These are phyloP conservation scores for Arvicanthis niloticus DNA, from an alignment of 2,113 vertebrate genomes.

Conservation along the genomic window DNA sequence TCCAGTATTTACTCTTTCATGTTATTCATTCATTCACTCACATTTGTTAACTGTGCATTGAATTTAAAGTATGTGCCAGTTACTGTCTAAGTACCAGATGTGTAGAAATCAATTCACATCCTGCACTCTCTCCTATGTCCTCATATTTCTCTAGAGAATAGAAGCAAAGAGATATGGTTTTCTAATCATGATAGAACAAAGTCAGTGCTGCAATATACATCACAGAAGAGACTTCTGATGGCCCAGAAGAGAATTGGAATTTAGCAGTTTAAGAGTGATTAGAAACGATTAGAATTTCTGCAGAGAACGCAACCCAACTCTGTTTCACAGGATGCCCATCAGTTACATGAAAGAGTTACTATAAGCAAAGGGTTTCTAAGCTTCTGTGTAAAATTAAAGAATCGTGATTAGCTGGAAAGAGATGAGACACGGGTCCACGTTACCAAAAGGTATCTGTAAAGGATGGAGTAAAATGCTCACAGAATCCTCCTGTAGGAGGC, in stretches of 20 bases:
- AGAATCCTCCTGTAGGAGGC: not conserved
- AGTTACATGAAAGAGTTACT: not conserved
- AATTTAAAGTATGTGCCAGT: not conserved
- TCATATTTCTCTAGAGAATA: not conserved
- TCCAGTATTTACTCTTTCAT: not conserved
- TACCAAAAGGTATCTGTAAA: not conserved
- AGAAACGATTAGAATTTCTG: conserved; percentile 10
- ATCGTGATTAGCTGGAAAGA: not conserved
- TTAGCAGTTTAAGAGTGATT: not conserved
- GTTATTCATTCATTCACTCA: not conserved
- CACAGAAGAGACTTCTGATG: not conserved
- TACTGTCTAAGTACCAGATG: not conserved
- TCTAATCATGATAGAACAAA: fast-evolving
- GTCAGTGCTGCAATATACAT: not conserved
- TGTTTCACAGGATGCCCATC: not conserved
- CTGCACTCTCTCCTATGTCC: not conserved
- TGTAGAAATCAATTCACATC: not conserved
- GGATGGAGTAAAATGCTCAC: not conserved
- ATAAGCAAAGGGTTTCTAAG: not conserved
- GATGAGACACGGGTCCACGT: not conserved
- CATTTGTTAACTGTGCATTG: not conserved
- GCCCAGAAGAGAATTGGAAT: not conserved
- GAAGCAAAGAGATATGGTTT: not conserved
- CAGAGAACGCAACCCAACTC: not conserved
- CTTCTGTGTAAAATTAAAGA: not conserved